These are phyloP conservation scores for Hetaerina americana DNA, from an alignment of 1,140 invertebrate species.

Conservation along the genomic window DNA sequence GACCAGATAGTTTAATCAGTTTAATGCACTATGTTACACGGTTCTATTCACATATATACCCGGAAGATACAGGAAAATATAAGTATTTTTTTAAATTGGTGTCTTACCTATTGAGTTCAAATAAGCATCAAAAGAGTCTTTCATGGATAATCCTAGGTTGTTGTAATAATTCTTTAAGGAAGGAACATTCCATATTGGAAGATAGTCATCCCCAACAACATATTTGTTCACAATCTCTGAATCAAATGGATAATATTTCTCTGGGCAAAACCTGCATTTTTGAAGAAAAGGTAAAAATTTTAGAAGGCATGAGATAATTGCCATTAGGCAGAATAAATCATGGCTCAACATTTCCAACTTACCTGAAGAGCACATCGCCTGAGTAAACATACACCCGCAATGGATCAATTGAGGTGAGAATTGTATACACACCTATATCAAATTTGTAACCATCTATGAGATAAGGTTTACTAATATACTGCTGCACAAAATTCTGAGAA, in stretches of 20 bases:
- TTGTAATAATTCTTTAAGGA: constrained; percentile 55
- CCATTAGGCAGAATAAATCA: constrained; percentile 2
- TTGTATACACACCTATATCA: constrained; percentile 91
- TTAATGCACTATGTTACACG: no score
- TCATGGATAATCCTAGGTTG: constrained; percentile 69
- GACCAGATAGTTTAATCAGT: no score
- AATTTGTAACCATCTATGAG: constrained; percentile 83
- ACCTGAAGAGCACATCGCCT: constrained; percentile 78
- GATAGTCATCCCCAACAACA: constrained; percentile 87
- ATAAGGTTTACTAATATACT: constrained; percentile 72
- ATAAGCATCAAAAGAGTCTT: constrained; percentile 73
- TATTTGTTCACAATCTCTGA: constrained; percentile 70
- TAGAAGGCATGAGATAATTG: no score
- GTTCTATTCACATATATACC: no score
- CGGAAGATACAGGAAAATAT: neutral
- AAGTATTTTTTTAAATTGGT: neutral
- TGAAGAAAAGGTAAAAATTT: no score
- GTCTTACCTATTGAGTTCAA: constrained; percentile 40
- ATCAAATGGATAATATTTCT: constrained; percentile 90
- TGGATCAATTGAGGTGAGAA: constrained; percentile 82
- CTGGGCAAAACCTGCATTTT: constrained; percentile 67
- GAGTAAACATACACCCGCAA: constrained; percentile 79
- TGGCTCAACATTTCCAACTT: no score
- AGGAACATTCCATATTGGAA: constrained; percentile 87
- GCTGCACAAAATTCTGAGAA: constrained; percentile 76